A percentile compares a stretch with the other conserved stretches of the same genome.
Evolutionary conservation across 2,797 vertebrate species (phyloP).

Genomic region (Sebastes vulpes): DNA sequence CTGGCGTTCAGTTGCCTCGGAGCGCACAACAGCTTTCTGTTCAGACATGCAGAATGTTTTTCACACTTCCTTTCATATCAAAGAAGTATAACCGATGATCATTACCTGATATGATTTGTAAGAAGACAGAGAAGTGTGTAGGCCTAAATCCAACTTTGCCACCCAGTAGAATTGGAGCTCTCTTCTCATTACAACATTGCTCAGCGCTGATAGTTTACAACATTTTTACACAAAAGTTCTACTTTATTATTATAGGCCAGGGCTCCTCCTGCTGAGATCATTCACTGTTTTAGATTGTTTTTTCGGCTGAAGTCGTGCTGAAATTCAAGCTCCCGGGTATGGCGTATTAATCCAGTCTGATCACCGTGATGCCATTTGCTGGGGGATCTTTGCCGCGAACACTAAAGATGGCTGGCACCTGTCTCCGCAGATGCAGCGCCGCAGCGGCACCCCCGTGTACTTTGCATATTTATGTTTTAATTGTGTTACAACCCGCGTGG

Average conservation of each 20-base stretch:
- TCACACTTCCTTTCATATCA: constrained; percentile 45
- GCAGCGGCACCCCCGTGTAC: constrained; percentile 41
- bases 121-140: neutral
- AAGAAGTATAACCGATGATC: constrained; percentile 34
- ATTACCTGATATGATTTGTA: constrained; percentile 20
- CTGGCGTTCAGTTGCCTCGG: constrained; percentile 46
- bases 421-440: constrained; percentile 69
- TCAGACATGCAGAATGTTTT: constrained; percentile 66
- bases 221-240: constrained; percentile 31
- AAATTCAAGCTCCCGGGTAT: constrained; percentile 72
- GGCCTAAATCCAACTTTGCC: neutral
- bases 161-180: constrained; percentile 1
- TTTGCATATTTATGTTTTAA: constrained; percentile 84
- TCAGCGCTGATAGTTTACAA: constrained; percentile 41
- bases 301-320: constrained; percentile 52
- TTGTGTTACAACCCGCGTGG: constrained; percentile 71
- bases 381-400: constrained; percentile 76
- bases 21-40: constrained; percentile 51
- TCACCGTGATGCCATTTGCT: constrained; percentile 76
- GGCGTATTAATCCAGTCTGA: constrained; percentile 76
- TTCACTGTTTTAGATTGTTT: constrained; percentile 63
- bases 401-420: constrained; percentile 87
- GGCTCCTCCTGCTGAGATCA: constrained; percentile 76
- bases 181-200: constrained; percentile 11
- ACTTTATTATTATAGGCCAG: constrained; percentile 66